Percentiles rank a stretch among this genome's conserved stretches.
These are phyloP conservation scores for Rana temporaria DNA, from an alignment of 2,113 vertebrate species.

Conservation along the genomic window DNA sequence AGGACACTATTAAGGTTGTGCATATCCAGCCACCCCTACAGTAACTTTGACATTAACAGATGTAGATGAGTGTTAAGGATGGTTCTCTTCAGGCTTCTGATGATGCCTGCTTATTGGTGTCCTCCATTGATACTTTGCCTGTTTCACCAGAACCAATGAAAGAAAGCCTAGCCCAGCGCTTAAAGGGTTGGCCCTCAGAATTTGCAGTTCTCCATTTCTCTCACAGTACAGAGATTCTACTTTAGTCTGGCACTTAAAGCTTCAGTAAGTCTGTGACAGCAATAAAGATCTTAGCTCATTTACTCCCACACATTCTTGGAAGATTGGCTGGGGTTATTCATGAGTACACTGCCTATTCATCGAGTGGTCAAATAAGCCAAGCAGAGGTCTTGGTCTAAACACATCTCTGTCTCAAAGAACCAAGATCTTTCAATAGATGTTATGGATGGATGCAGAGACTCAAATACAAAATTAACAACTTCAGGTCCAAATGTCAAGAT, in stretches of 20 bases:
- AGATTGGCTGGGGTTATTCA: not conserved
- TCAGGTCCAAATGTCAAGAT: not conserved
- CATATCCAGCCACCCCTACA: not conserved
- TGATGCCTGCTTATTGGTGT: not conserved
- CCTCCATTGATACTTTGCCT: not conserved
- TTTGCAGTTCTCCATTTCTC: not conserved
- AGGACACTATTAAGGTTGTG: not conserved
- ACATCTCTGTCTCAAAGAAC: not conserved
- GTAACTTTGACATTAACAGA: not conserved
- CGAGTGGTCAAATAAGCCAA: not conserved
- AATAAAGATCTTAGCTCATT: not conserved
- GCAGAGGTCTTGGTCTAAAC: not conserved
- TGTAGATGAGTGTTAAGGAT: too few relatives aligned
- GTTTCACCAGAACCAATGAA: not conserved
- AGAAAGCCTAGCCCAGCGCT: not conserved
- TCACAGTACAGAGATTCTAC: not conserved
- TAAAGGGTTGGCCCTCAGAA: not conserved
- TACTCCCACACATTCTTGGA: not conserved
- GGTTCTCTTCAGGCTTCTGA: not conserved
- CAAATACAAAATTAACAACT: constrained; percentile 9
- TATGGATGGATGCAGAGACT: too few relatives aligned
- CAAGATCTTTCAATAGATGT: too few relatives aligned
- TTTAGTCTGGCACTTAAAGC: not conserved
- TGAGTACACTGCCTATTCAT: not conserved
- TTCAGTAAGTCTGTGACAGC: not conserved